Percentiles rank a stretch among this genome's conserved stretches.
These are phyloP conservation scores for Hypercompe scribonia DNA, from an alignment of 2,888 invertebrate genomes.

Conservation along the genomic window DNA sequence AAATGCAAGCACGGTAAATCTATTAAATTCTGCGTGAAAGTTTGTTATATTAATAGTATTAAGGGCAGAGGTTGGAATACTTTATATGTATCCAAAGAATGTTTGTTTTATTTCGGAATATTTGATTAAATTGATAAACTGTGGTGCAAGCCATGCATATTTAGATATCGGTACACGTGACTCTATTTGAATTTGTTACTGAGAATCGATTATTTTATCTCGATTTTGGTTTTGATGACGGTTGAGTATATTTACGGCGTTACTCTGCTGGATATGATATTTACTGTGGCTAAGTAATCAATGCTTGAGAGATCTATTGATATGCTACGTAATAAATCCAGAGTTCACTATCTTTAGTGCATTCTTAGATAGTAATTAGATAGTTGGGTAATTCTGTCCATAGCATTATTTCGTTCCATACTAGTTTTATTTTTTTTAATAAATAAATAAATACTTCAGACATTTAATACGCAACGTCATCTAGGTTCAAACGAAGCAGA, in stretches of 20 bases:
- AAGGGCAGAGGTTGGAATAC: slow-evolving; percentile 57
- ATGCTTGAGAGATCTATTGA: slow-evolving; percentile 1
- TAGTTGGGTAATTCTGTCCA: not conserved
- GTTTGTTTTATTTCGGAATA: slow-evolving; percentile 57
- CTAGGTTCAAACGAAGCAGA: too few relatives aligned
- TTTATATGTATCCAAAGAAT: slow-evolving; percentile 40
- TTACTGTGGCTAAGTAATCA: slow-evolving; percentile 10
- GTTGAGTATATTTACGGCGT: slow-evolving; percentile 12
- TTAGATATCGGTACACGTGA: slow-evolving; percentile 15
- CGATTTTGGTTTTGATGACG: slow-evolving; percentile 2
- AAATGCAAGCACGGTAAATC: slow-evolving; percentile 37
- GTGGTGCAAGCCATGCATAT: slow-evolving; percentile 21
- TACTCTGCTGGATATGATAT: slow-evolving; percentile 15
- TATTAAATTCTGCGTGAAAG: slow-evolving; percentile 61
- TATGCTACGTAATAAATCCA: not conserved
- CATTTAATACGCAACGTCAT: too few relatives aligned
- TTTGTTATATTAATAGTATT: slow-evolving; percentile 56
- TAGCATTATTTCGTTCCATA: not conserved
- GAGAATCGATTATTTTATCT: slow-evolving; percentile 11
- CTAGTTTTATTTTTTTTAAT: not conserved
- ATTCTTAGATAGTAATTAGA: slow-evolving; percentile 8
- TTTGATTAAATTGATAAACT: slow-evolving; percentile 48
- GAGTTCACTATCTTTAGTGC: slow-evolving; percentile 9
- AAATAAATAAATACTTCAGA: too few relatives aligned
- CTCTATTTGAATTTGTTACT: slow-evolving; percentile 6